Evolutionary conservation across 2,113 vertebrate species (phyloP), one percentile per base, ranked within the genome.

Genomic region (Buteo buteo): DNA sequence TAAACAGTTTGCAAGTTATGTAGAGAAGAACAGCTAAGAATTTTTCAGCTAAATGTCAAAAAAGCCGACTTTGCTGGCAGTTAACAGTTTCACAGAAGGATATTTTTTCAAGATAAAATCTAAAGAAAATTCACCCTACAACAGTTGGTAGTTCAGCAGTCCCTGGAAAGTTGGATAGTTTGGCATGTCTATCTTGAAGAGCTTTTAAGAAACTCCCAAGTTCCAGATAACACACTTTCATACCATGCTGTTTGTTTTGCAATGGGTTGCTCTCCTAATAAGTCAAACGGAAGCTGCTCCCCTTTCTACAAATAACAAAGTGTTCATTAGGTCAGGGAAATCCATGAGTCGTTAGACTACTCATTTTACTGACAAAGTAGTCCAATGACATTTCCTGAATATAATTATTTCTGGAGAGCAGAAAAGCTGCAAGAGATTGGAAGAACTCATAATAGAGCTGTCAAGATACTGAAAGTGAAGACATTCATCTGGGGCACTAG

Each of bases 41-140:
- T 32, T 93, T 94, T 86, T 94, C 34, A 69, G 34, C 31, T 88
- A 80, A 93, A 85, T 69, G 61, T 89, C 76, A 91, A 85, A 94
- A 69, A 64, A 16, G 2, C 2, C 0, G 25, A 77, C 47, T 90
- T 90, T 79, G 31, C 44, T 87, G 29, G 16, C 78, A 89, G 36
- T 71, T 79, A 86, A 73, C 49, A 59, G 38, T 47, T 96, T 78
- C 69, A 79, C 24, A 78, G 61, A 47, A 72, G 16, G 52, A 22
- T 24, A 64, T 74, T 91, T 87, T 93, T 79, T 70, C 2, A 5
- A 89, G 59, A 85, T 26, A 78, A 80, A 82, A 59, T 66, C 71
- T 47, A 32, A 73, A 67, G 47, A 78, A 91, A 89, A 85, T 65
- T 59, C 36, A 85, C 42, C 72, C 32, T 31, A 69, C n/a, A 59